These are phyloP conservation scores for Callionymus lyra DNA, from an alignment of 2,113 vertebrate species.

Conservation along the genomic window DNA sequence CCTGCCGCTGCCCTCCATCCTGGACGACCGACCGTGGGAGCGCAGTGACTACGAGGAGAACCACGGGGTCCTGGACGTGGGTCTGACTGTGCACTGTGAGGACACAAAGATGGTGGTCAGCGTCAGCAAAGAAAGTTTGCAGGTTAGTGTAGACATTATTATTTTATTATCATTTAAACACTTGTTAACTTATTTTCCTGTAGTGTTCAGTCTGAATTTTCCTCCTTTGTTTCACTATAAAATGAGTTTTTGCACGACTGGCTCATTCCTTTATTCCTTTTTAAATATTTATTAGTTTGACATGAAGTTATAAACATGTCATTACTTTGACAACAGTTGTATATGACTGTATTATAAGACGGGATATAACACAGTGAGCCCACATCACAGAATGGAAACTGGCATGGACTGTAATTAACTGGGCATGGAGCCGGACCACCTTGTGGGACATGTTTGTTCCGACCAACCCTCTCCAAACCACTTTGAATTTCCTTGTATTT, in stretches of 20 bases:
- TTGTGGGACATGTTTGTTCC: slow-evolving; percentile 49
- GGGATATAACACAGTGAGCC: slow-evolving; percentile 24
- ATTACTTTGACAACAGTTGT: neutral
- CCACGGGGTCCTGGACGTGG: slow-evolving; percentile 62
- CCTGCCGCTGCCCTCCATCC: slow-evolving; percentile 26
- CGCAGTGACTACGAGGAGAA: slow-evolving; percentile 67
- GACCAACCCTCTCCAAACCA: slow-evolving; percentile 33
- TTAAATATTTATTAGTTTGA: too few species aligned
- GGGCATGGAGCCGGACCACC: slow-evolving; percentile 34
- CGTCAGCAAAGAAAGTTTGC: slow-evolving; percentile 80
- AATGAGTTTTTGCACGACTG: too few species aligned
- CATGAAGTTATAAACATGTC: too few species aligned
- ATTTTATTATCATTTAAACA: too few species aligned
- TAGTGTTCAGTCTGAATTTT: too few species aligned
- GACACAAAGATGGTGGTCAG: slow-evolving; percentile 78
- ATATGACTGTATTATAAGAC: too few species aligned
- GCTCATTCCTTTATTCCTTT: too few species aligned
- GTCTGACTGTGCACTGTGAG: slow-evolving; percentile 77
- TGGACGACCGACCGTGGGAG: slow-evolving; percentile 14
- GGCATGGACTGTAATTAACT: slow-evolving; percentile 41
- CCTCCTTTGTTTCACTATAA: too few species aligned
- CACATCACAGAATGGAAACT: slow-evolving; percentile 58
- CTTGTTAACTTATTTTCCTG: too few species aligned
- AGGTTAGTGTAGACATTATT: slow-evolving; percentile 71
- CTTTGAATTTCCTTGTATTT: slow-evolving; percentile 1